A percentile compares a stretch with the other conserved stretches of the same genome.
phyloP scores from a whole-genome alignment of 2,888 invertebrate genomes.

The Thera britannica region DNA sequence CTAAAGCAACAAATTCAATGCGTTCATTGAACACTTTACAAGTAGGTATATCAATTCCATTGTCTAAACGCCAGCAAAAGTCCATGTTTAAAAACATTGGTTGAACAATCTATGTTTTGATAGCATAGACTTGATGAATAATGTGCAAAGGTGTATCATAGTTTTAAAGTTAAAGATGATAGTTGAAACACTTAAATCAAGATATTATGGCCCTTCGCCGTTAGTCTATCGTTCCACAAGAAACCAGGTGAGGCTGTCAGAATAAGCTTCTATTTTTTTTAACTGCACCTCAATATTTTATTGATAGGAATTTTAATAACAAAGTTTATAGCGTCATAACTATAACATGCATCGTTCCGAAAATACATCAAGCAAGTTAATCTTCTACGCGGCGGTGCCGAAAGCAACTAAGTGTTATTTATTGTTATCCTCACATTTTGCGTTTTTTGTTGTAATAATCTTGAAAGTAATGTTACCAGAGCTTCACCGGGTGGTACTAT shows the following conservation, averaged over 20 bases:
- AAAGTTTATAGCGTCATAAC: constrained; percentile 29
- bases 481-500: constrained; percentile 63
- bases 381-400: constrained; percentile 54
- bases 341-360: constrained; percentile 19
- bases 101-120: constrained; percentile 16
- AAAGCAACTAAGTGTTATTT: constrained; percentile 62
- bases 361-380: constrained; percentile 47
- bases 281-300: constrained; percentile 8
- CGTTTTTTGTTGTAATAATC: constrained; percentile 61
- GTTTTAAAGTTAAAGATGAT: background rate
- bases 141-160: background rate
- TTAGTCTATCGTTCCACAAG: constrained; percentile 8
- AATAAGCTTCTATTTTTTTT: constrained; percentile 4
- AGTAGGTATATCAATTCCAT: background rate
- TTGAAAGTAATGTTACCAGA: constrained; percentile 60
- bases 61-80: background rate
- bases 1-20: too few species aligned
- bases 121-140: background rate
- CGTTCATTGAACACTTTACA: background rate
- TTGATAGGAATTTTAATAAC: constrained; percentile 33
- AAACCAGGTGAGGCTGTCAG: constrained; percentile 7
- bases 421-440: constrained; percentile 55
- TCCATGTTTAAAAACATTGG: constrained; percentile 10
- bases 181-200: background rate
- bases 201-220: background rate